Evolutionary conservation across 2,888 invertebrate genomes (phyloP).

Genomic region (Ophonus ardosiacus): DNA sequence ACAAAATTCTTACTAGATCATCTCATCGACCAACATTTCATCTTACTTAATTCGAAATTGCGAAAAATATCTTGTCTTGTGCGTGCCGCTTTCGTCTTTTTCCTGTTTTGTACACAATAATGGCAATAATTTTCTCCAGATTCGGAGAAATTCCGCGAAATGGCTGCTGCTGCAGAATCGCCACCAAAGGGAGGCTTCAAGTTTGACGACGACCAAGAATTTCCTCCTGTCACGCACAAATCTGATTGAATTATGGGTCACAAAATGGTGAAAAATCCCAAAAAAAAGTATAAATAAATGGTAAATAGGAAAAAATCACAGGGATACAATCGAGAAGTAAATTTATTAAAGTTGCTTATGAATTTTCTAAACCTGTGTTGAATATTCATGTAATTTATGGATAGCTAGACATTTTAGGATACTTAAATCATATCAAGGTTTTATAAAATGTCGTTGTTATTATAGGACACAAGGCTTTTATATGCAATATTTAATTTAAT

Average conservation of each 20-base stretch:
- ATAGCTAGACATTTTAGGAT: conserved; percentile 31
- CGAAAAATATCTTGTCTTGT: no score
- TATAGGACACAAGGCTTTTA: conserved; percentile 1
- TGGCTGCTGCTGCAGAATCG: conserved; percentile 84
- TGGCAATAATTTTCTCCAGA: conserved; percentile 75
- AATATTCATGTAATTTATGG: conserved; percentile 12
- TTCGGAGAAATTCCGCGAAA: conserved; percentile 85
- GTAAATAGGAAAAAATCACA: conserved; percentile 47
- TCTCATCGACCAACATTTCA: no score
- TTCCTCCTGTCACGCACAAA: conserved; percentile 87
- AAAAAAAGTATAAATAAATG: conserved; percentile 45
- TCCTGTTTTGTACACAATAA: neutral
- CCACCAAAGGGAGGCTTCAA: conserved; percentile 84
- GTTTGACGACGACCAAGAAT: conserved; percentile 89
- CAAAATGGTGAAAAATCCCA: conserved; percentile 44
- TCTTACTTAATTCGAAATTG: no score
- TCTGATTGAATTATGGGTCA: conserved; percentile 75
- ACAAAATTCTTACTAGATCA: no score
- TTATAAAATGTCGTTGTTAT: conserved; percentile 38
- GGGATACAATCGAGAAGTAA: conserved; percentile 14
- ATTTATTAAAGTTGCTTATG: conserved; percentile 31
- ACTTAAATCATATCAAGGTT: conserved; percentile 47
- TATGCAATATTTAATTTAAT: conserved; percentile 12
- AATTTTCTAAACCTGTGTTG: conserved; percentile 20
- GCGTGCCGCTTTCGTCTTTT: no score